Evolutionary conservation across 2,797 vertebrate genomes (phyloP).

Genomic region (Oryzias dopingdopingensis): DNA sequence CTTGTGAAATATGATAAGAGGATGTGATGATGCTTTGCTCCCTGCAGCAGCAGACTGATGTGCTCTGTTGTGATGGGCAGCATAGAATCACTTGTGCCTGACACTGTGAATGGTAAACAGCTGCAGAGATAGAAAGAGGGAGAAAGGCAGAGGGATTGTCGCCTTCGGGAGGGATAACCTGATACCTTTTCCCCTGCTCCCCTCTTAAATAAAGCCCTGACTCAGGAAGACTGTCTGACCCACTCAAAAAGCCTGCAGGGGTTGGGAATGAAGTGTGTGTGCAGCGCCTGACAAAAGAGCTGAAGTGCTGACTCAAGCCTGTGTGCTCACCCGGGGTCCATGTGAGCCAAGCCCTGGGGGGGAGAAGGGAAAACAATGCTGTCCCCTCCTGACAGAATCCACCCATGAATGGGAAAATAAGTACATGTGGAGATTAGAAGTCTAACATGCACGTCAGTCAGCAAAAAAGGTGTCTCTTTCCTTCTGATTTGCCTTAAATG

Average conservation of each 20-base stretch:
- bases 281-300: slow-evolving; percentile 51
- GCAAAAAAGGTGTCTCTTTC: slow-evolving; percentile 54
- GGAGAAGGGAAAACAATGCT: slow-evolving; percentile 39
- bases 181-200: slow-evolving; percentile 26
- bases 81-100: slow-evolving; percentile 42
- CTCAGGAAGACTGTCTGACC: slow-evolving; percentile 76
- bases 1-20: slow-evolving; percentile 29
- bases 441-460: slow-evolving; percentile 48
- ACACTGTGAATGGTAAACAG: slow-evolving; percentile 43
- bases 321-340: slow-evolving; percentile 54
- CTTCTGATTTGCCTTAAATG: slow-evolving; percentile 9
- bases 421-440: slow-evolving; percentile 48
- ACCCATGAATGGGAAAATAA: slow-evolving; percentile 54
- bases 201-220: slow-evolving; percentile 68
- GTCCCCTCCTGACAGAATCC: slow-evolving; percentile 53
- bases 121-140: slow-evolving; percentile 25
- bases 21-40: slow-evolving; percentile 22
- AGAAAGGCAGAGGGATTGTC: slow-evolving; percentile 36
- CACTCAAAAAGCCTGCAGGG: slow-evolving; percentile 62
- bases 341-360: slow-evolving; percentile 45
- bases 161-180: slow-evolving; percentile 28
- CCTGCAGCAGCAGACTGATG: slow-evolving; percentile 19
- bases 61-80: slow-evolving; percentile 35
- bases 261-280: slow-evolving; percentile 27
- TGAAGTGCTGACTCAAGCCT: slow-evolving; percentile 75